Percentiles rank a stretch among this genome's conserved stretches.
Evolutionary conservation across 1,140 invertebrate genomes (phyloP).

Genomic region (Eurytemora carolleeae): DNA sequence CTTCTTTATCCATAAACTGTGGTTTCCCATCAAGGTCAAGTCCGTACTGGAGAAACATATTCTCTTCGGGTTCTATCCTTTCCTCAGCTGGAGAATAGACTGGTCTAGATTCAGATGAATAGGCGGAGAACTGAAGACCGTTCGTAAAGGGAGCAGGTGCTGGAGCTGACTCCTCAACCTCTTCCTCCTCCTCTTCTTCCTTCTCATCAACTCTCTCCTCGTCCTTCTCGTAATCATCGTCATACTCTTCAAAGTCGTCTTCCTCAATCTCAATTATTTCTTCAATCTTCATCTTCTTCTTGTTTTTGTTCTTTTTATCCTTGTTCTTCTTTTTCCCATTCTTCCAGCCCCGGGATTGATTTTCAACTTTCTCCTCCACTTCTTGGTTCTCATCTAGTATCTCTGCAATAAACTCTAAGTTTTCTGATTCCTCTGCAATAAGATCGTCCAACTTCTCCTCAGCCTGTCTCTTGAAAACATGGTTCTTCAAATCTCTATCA

Average conservation of each 20-base stretch:
- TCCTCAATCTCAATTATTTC: too few species aligned
- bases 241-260: too few species aligned
- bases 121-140: not conserved
- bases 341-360: not conserved
- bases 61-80: not conserved
- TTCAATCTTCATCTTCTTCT: too few species aligned
- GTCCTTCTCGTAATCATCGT: not conserved
- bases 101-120: too few species aligned
- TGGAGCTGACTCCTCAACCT: too few species aligned
- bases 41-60: not conserved
- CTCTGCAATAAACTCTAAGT: too few species aligned
- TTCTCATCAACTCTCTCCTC: not conserved
- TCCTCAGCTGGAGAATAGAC: too few species aligned
- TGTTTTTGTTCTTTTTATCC: not conserved
- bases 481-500: not conserved
- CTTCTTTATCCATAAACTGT: not conserved
- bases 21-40: not conserved
- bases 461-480: too few species aligned
- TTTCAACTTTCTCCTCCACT: slow-evolving; percentile 17
- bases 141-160: not conserved
- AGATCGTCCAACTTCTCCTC: too few species aligned
- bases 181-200: not conserved
- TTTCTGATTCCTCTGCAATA: too few species aligned
- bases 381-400: too few species aligned
- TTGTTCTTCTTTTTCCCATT: not conserved